Conservation (phyloP, 2,797 vertebrate genomes). For the Glossophaga mutica region DNA sequence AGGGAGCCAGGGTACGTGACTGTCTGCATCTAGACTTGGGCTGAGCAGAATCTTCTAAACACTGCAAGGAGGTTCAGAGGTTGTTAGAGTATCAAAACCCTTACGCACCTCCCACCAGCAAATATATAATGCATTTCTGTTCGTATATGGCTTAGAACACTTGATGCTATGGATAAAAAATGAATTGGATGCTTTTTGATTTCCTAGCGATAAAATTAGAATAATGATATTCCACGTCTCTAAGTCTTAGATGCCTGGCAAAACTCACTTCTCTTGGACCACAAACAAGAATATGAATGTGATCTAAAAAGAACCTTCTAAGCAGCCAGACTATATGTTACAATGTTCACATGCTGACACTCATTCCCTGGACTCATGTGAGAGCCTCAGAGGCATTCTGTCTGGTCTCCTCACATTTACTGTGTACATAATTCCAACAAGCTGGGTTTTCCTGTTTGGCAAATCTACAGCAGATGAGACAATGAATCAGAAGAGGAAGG, state of each 20-base stretch:
- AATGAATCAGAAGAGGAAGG: background rate
- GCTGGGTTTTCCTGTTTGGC: background rate
- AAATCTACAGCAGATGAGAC: background rate
- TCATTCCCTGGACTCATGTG: background rate
- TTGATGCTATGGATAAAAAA: background rate
- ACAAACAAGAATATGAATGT: background rate
- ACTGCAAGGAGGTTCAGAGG: background rate
- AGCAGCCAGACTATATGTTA: background rate
- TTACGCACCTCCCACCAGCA: background rate
- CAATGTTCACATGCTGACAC: background rate
- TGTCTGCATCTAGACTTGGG: background rate
- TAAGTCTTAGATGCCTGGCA: background rate
- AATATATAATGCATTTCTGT: background rate
- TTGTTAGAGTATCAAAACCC: background rate
- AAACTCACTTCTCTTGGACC: background rate
- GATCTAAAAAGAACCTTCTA: background rate
- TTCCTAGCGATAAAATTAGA: conserved; percentile 14
- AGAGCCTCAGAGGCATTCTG: background rate
- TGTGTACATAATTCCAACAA: background rate
- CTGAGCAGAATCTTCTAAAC: background rate
- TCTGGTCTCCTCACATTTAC: background rate
- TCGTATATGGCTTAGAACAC: background rate
- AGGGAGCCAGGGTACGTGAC: background rate
- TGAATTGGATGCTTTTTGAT: background rate
- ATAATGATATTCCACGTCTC: background rate